Evolutionary conservation across 2,797 vertebrate genomes (phyloP), one percentile per base, ranked within the genome.

Genomic region (Uromys caudimaculatus): DNA sequence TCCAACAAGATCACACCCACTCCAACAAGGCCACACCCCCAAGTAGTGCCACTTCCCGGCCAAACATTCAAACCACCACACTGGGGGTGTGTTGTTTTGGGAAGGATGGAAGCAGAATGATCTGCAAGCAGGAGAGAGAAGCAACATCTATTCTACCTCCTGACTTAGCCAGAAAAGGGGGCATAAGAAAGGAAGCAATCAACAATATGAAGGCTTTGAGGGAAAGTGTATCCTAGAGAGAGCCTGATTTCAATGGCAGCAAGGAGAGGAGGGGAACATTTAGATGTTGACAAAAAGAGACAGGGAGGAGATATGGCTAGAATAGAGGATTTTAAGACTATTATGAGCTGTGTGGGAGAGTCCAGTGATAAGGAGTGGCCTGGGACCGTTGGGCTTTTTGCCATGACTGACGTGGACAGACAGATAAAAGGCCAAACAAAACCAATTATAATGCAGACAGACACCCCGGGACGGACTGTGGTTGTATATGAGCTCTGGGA

Each of bases 101-200:
- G 47, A 91, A 96, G 52, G 64, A 60, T 58, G 50, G 54, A 85
- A 95, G 27, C 29, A 93, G 73, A 93, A 73, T 91, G 38, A 62
- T 81, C 58, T 96, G 64, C 67, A 93, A 90, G 50, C 32, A 93
- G 41, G 2, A 32, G 32, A 89, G 78, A 93, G 64, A 94, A 93
- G 41, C 85, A 92, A 11, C 44, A 79, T 79, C 38, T 81, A 12
- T 62, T 69, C 38, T 13, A 29, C 44, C 24, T 95, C 38, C 50
- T 47, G 29, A 60, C 41, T 75, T 56, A 56, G 60, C 67, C 89
- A 90, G 81, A 92, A 77, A 85, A 94, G 71, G n/a, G 41, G 64
- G 58, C 14, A 41, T 38, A 35, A 92, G 94, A 93, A 85, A 93
- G 32, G 50, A 95, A 91, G 62, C 16, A 60, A 29, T 14, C 58